These are phyloP conservation scores for Ashinkailepas kermadecensis DNA, from an alignment of 2,888 invertebrate species.

Conservation along the genomic window DNA sequence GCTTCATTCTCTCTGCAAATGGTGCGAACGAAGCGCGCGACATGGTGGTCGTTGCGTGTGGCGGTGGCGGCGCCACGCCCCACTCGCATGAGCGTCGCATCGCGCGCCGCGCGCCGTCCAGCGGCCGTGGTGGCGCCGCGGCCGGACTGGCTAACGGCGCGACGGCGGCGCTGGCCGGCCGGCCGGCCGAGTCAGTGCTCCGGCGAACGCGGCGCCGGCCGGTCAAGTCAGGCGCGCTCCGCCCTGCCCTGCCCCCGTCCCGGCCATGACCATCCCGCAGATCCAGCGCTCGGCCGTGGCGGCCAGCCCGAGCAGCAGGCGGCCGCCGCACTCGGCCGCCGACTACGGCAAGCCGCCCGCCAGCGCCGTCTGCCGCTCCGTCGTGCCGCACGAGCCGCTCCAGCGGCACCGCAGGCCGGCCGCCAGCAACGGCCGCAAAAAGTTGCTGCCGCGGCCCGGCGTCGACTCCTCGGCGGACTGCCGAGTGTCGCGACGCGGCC, in stretches of 20 bases:
- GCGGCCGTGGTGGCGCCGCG: too few species aligned
- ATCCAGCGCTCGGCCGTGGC: neutral
- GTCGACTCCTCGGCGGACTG: neutral
- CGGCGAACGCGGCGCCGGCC: neutral
- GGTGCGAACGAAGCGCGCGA: neutral
- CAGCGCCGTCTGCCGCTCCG: neutral
- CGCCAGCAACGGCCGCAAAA: neutral
- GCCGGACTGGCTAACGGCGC: too few species aligned
- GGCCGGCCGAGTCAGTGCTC: neutral
- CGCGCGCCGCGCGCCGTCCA: neutral
- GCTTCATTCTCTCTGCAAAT: neutral
- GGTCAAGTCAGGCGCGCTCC: neutral
- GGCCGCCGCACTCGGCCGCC: neutral
- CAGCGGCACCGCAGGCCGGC: neutral
- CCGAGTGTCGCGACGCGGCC: neutral
- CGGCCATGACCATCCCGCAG: conserved; percentile 12
- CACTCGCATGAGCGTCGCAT: neutral
- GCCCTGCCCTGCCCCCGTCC: too few species aligned
- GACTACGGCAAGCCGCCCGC: neutral
- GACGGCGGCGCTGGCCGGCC: neutral
- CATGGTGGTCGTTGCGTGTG: neutral
- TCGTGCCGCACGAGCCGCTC: neutral
- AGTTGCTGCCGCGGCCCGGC: neutral
- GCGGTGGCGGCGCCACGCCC: neutral
- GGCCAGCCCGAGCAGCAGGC: neutral